phyloP scores from a whole-genome alignment of 2,888 invertebrate genomes.

The Microctonus aethiopoides region DNA sequence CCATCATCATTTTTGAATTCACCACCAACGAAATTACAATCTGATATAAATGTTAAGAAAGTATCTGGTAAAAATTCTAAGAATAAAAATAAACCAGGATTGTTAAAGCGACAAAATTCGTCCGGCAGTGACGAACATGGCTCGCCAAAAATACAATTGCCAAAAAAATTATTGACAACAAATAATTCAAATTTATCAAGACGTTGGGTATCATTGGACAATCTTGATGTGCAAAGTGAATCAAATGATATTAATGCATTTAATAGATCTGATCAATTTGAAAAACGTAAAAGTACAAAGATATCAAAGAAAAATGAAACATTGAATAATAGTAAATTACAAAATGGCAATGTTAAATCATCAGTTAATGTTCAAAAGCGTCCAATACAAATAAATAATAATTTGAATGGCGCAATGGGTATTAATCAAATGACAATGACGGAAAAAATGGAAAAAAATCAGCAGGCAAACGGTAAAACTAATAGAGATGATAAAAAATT shows the following conservation, averaged over 20 bases:
- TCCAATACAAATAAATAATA: slow-evolving; percentile 59
- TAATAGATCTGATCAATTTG: slow-evolving; percentile 59
- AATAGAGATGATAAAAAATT: slow-evolving; percentile 69
- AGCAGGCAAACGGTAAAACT: slow-evolving; percentile 67
- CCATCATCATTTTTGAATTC: slow-evolving; percentile 37
- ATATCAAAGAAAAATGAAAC: slow-evolving; percentile 56
- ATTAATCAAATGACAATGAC: slow-evolving; percentile 55
- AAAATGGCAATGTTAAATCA: slow-evolving; percentile 57
- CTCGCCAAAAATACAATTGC: slow-evolving; percentile 59
- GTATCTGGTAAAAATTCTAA: slow-evolving; percentile 63
- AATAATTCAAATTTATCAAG: slow-evolving; percentile 66
- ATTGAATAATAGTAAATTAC: slow-evolving; percentile 65
- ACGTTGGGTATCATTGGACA: slow-evolving; percentile 67
- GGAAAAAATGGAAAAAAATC: slow-evolving; percentile 61
- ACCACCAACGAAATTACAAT: slow-evolving; percentile 39
- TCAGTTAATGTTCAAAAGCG: slow-evolving; percentile 54
- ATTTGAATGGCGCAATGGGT: slow-evolving; percentile 56
- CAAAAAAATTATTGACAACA: slow-evolving; percentile 62
- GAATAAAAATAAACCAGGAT: slow-evolving; percentile 65
- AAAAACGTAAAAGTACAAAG: slow-evolving; percentile 56
- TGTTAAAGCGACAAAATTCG: slow-evolving; percentile 70
- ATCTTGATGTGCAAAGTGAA: slow-evolving; percentile 57
- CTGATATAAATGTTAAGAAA: slow-evolving; percentile 52
- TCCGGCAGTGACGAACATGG: slow-evolving; percentile 70
- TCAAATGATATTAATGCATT: slow-evolving; percentile 52